Evolutionary conservation across 1,140 invertebrate species (phyloP).

Genomic region (Akabosia matsudoensis): DNA sequence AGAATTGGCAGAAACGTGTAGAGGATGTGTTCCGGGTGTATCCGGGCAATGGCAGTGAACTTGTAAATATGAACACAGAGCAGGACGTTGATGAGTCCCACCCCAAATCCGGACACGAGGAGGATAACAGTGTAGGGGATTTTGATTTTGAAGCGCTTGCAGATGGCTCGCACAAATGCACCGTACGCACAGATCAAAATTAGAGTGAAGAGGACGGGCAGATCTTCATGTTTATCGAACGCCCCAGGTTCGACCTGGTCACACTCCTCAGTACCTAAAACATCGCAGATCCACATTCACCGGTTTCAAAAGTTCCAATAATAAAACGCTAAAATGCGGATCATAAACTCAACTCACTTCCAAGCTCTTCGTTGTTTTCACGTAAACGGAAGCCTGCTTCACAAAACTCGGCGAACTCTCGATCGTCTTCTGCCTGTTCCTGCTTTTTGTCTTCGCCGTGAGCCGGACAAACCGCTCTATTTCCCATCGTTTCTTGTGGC

Average conservation of each 20-base stretch:
- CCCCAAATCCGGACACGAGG: neutral
- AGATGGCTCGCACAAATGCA: neutral
- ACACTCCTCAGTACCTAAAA: constrained; percentile 1
- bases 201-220: neutral
- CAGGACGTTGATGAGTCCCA: neutral
- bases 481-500: too few species aligned
- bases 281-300: too few species aligned
- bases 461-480: too few species aligned
- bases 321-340: too few species aligned
- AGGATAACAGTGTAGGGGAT: constrained; percentile 16
- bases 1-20: constrained; percentile 55
- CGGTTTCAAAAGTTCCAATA: neutral
- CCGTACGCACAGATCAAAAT: constrained; percentile 4
- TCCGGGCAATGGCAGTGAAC: constrained; percentile 47
- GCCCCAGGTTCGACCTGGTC: neutral
- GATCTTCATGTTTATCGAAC: neutral
- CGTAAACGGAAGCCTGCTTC: neutral
- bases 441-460: too few species aligned
- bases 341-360: neutral
- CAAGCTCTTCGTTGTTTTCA: neutral
- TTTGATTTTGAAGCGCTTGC: neutral
- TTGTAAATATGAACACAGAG: constrained; percentile 17
- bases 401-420: neutral
- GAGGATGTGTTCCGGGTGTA: constrained; percentile 52
- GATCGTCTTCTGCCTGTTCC: neutral